A percentile compares a stretch with the other conserved stretches of the same genome.
Conservation (phyloP, 2,888 invertebrate species). For the Sarcophaga caerulescens region DNA sequence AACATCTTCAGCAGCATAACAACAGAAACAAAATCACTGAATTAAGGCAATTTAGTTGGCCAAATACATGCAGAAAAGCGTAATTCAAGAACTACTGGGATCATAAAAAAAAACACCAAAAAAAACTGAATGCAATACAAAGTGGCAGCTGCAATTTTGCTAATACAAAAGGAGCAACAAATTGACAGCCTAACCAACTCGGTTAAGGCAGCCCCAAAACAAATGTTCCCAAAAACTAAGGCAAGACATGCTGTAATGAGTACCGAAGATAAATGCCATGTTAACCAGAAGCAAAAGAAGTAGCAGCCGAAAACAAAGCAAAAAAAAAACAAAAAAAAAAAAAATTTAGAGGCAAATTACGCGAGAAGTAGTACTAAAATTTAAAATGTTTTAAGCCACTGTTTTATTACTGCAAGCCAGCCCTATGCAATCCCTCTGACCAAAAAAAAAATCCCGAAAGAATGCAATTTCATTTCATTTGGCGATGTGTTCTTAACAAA, state of each 20-base stretch:
- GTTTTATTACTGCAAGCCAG: slow-evolving; percentile 8
- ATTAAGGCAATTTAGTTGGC: slow-evolving; percentile 58
- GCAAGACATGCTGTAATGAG: slow-evolving; percentile 29
- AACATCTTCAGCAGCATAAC: slow-evolving; percentile 13
- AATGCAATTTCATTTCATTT: slow-evolving; percentile 50
- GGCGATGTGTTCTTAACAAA: neutral
- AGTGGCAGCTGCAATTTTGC: slow-evolving; percentile 77
- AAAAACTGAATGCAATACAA: slow-evolving; percentile 68
- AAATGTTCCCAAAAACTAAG: slow-evolving; percentile 47
- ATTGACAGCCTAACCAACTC: slow-evolving; percentile 62
- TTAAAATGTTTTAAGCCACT: slow-evolving; percentile 55
- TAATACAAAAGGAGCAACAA: neutral
- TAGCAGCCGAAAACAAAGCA: slow-evolving; percentile 49
- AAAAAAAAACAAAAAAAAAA: slow-evolving; percentile 47
- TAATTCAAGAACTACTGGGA: slow-evolving; percentile 54
- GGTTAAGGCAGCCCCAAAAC: slow-evolving; percentile 67
- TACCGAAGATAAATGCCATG: slow-evolving; percentile 58
- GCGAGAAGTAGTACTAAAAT: slow-evolving; percentile 32
- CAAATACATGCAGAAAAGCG: slow-evolving; percentile 35
- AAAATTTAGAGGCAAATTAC: slow-evolving; percentile 36
- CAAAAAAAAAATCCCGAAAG: slow-evolving; percentile 27
- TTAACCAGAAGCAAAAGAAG: slow-evolving; percentile 63
- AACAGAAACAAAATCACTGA: slow-evolving; percentile 66
- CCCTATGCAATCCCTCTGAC: slow-evolving; percentile 5
- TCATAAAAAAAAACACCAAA: slow-evolving; percentile 55